phyloP scores from a whole-genome alignment of 2,113 vertebrate species.

The Neolamprologus fasciatus region DNA sequence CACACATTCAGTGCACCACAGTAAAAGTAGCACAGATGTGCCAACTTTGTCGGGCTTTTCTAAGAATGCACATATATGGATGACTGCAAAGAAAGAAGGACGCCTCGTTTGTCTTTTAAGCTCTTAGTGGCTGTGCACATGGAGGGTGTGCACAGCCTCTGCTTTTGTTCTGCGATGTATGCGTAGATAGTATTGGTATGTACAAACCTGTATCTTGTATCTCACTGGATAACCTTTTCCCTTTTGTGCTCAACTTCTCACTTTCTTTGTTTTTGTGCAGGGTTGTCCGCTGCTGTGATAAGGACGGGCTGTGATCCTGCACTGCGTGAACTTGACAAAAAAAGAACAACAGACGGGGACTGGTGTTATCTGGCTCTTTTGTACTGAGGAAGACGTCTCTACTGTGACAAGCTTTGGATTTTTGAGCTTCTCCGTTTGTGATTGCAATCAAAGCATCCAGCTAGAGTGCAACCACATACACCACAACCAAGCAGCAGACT shows the following conservation, averaged over 20 bases:
- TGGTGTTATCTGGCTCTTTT: neutral
- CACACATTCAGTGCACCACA: neutral
- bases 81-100: neutral
- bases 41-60: neutral
- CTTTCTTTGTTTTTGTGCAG: neutral
- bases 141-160: neutral
- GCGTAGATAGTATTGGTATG: neutral
- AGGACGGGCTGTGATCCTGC: neutral
- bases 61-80: neutral
- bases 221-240: neutral
- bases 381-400: neutral
- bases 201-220: neutral
- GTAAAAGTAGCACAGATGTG: neutral
- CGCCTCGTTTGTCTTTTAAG: neutral
- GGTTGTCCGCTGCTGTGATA: neutral
- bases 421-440: neutral
- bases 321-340: neutral
- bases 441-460: neutral
- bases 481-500: neutral
- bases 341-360: neutral
- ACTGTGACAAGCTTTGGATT: neutral
- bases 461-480: neutral
- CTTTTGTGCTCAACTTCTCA: neutral
- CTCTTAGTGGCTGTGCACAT: neutral
- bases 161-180: neutral